phyloP scores from a whole-genome alignment of 2,113 vertebrate genomes.

The Trogon surrucura region DNA sequence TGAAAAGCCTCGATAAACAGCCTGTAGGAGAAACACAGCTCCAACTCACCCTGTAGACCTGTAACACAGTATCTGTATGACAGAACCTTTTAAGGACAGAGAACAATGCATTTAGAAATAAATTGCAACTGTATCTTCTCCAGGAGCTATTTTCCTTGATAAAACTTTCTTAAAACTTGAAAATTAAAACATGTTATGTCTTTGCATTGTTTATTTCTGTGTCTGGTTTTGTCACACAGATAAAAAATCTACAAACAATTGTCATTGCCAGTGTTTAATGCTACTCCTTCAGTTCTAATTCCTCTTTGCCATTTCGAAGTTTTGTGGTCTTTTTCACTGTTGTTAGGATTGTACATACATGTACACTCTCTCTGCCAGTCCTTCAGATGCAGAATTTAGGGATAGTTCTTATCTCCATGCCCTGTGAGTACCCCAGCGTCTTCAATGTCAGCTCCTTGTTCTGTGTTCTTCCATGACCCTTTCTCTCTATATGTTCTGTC shows the following conservation, averaged over 20 bases:
- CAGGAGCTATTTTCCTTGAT: neutral
- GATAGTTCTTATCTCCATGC: neutral
- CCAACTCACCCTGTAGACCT: neutral
- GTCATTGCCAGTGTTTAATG: neutral
- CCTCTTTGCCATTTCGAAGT: neutral
- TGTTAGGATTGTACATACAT: neutral
- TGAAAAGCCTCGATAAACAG: neutral
- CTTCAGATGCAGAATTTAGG: neutral
- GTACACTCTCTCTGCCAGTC: neutral
- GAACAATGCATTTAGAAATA: neutral
- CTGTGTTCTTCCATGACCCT: neutral
- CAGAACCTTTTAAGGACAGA: neutral
- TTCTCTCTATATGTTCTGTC: neutral
- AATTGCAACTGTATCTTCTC: neutral
- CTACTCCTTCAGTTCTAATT: neutral
- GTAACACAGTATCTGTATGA: neutral
- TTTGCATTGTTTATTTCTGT: neutral
- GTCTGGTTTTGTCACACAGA: neutral
- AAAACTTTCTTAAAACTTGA: neutral
- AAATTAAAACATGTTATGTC: neutral
- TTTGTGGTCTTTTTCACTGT: neutral
- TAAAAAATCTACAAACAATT: neutral
- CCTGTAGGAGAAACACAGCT: neutral
- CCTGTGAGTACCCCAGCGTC: neutral
- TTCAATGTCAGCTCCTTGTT: neutral